A percentile compares a stretch with the other conserved stretches of the same genome.
phyloP scores from a whole-genome alignment of 1,140 invertebrate genomes.

The Neodiprion virginianus region DNA sequence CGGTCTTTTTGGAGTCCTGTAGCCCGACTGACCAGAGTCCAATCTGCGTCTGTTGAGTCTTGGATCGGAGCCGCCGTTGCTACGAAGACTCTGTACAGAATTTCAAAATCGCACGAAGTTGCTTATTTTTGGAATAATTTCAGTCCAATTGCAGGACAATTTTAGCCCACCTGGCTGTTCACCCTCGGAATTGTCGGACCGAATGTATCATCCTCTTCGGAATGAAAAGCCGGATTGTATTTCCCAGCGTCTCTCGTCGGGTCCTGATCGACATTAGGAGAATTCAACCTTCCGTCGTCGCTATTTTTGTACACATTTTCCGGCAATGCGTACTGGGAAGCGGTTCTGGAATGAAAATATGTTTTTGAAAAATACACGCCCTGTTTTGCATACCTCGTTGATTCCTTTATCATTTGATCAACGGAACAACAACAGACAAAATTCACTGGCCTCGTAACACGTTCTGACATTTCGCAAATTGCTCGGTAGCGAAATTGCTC shows the following conservation, averaged over 20 bases:
- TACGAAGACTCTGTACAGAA: neutral
- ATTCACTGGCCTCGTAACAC: too few relatives aligned
- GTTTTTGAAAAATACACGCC: too few relatives aligned
- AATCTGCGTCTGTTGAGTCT: neutral
- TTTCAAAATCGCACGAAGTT: neutral
- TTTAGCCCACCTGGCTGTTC: neutral
- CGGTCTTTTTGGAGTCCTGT: constrained; percentile 6
- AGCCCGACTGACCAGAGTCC: neutral
- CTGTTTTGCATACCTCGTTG: too few relatives aligned
- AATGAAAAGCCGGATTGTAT: neutral
- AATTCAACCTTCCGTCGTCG: too few relatives aligned
- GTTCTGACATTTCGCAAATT: too few relatives aligned
- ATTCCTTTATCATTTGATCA: too few relatives aligned
- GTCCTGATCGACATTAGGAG: neutral
- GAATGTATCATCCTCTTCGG: neutral
- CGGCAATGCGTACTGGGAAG: too few relatives aligned
- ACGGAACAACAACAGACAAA: too few relatives aligned
- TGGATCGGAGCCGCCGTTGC: neutral
- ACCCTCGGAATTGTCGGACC: neutral
- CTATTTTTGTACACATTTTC: too few relatives aligned
- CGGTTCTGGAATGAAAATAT: too few relatives aligned
- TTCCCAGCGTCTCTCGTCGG: neutral
- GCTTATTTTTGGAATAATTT: neutral
- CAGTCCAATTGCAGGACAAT: neutral
- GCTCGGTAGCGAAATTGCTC: too few relatives aligned